Base-by-base conservation (phyloP, 2,888 invertebrate species). In the Sarcophaga subvicina region DNA sequence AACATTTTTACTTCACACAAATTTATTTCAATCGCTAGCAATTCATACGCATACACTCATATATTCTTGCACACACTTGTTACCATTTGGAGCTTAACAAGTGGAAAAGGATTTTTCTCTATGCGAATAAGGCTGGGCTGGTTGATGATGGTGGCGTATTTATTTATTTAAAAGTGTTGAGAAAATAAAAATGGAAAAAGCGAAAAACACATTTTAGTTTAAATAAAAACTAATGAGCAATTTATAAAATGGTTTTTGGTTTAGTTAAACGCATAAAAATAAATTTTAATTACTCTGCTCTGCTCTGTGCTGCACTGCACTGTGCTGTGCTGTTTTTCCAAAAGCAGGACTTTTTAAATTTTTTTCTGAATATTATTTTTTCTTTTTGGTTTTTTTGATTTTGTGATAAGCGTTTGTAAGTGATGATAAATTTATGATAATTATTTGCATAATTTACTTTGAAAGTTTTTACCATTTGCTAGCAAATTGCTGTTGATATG, bases 141-240 rank as follows among this genome's bases (percentile, higher is more conserved):
- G 12, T 14, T 49, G 17, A 11, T 49, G 12, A 2, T 49, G 11
- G 49, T 14, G 54, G 14, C 12, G 54, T 14, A 54, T 54, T 54
- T 54, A 54, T 54, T 54, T 54, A 54, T 12, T 14, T 14, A 54
- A 54, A 0, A 12, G 12, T 54, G 12, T 54, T 4, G 54, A 0
- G 54, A 14, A 60, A 25, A 62, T 25, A 8, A 37, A 62, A 70
- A 62, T 25, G 22, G 37, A 62, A 79, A 69, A 62, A 37, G 37
- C 25, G 14, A 70, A 79, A 54, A 79, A 66, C 60, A n/a, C 49
- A 78, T 71, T 79, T 64, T 4, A 67, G 66, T 77, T 85, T 73
- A 64, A 60, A 11, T 49, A 22, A 22, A n/a, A 76, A 71, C 81
- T 75, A 79, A 85, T 79, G 70, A 75, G 70, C 73, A 76, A 79